Conservation (phyloP, 2,797 vertebrate species). For the Pempheris klunzingeri region DNA sequence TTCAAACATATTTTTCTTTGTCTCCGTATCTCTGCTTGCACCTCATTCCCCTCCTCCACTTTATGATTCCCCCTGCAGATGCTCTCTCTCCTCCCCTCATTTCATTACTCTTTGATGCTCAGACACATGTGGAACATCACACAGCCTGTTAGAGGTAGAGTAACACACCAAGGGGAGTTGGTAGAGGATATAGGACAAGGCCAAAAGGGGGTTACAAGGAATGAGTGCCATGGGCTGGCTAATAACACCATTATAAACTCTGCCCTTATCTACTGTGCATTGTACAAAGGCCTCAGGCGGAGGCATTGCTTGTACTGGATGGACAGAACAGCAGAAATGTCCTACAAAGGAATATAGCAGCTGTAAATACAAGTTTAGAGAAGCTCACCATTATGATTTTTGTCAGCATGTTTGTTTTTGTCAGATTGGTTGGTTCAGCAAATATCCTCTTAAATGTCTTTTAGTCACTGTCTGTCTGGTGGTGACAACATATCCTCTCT, state of each 20-base stretch:
- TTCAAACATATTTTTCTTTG: conserved; percentile 42
- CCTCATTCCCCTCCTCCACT: conserved; percentile 23
- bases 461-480: neutral
- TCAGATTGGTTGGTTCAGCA: neutral
- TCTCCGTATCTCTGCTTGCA: conserved; percentile 15
- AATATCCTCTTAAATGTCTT: neutral
- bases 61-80: neutral
- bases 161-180: conserved; percentile 16
- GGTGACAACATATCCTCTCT: neutral
- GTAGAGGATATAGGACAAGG: conserved; percentile 35
- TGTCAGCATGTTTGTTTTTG: neutral
- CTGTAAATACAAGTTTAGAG: neutral
- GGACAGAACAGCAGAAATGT: neutral
- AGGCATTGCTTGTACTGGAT: neutral
- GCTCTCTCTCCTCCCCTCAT: conserved; percentile 3
- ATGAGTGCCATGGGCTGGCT: neutral
- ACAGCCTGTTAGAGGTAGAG: conserved; percentile 24
- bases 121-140: conserved; percentile 49
- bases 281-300: neutral
- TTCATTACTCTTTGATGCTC: conserved; percentile 48
- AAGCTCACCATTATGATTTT: neutral
- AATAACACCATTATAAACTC: conserved; percentile 11
- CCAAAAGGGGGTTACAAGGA: conserved; percentile 10
- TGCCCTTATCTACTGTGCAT: conserved; percentile 1
- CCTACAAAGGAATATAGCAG: neutral